Percentiles rank a stretch among this genome's conserved stretches.
Evolutionary conservation across 2,888 invertebrate species (phyloP).

Genomic region (Rhamphomyia laevipes): DNA sequence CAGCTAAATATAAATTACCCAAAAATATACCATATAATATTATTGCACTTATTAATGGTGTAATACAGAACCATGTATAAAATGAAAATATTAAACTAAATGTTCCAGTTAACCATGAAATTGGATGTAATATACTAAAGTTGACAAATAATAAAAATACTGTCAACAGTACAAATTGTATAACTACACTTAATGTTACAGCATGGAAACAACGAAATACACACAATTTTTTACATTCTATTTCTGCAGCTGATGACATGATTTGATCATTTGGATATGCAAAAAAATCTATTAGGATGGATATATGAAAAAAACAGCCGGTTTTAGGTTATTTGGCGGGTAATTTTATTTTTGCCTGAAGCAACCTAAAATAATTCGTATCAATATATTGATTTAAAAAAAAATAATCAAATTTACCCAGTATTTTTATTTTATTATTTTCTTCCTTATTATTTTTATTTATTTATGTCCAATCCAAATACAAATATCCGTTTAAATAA

Average conservation of each 20-base stretch:
- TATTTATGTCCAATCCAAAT: no score
- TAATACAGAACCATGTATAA: slow-evolving; percentile 51
- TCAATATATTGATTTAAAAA: no score
- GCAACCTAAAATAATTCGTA: no score
- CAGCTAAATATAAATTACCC: slow-evolving; percentile 54
- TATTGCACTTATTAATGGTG: slow-evolving; percentile 50
- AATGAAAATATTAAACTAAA: slow-evolving; percentile 41
- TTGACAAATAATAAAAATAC: slow-evolving; percentile 46
- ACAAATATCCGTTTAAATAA: no score
- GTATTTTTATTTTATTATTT: no score
- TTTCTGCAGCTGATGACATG: slow-evolving; percentile 5
- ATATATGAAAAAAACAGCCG: no score
- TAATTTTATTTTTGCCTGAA: no score
- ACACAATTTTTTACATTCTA: slow-evolving; percentile 28
- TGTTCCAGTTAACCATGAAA: slow-evolving; percentile 51
- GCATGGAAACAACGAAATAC: slow-evolving; percentile 36
- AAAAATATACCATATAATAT: slow-evolving; percentile 60
- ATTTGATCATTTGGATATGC: no score
- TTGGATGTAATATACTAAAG: slow-evolving; percentile 49
- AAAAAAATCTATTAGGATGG: no score
- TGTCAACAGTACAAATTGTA: slow-evolving; percentile 43
- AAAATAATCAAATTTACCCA: no score
- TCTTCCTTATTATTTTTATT: no score
- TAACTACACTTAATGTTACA: slow-evolving; percentile 46
- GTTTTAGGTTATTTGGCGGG: no score